Percentiles rank a stretch among this genome's conserved stretches.
Conservation (phyloP, 2,797 vertebrate species). For the Arnoldichthys spilopterus region DNA sequence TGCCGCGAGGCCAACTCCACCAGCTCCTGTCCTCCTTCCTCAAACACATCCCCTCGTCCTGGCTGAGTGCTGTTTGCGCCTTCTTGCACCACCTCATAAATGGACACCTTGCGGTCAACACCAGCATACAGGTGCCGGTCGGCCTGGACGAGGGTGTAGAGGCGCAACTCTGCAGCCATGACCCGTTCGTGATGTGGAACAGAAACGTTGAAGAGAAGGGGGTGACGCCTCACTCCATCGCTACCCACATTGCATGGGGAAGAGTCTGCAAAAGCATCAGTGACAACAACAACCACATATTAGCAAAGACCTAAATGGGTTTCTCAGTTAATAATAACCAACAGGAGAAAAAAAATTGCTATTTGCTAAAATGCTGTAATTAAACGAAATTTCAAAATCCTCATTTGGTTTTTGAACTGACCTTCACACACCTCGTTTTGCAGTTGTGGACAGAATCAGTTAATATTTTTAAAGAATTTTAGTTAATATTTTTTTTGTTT, state of each 20-base stretch:
- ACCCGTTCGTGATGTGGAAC: conserved; percentile 92
- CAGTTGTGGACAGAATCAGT: not conserved
- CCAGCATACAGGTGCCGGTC: conserved; percentile 87
- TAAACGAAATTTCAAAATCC: not conserved
- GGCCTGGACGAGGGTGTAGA: conserved; percentile 90
- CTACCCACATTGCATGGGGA: conserved; percentile 77
- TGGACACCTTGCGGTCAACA: conserved; percentile 89
- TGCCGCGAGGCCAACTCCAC: conserved; percentile 86
- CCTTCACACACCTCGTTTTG: not conserved
- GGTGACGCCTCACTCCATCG: conserved; percentile 84
- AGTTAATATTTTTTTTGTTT: not conserved
- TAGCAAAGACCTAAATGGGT: not conserved
- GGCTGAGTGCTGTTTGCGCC: conserved; percentile 57
- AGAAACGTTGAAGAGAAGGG: conserved; percentile 93
- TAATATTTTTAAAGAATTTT: not conserved
- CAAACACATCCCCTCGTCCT: conserved; percentile 46
- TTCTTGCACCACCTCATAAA: conserved; percentile 81
- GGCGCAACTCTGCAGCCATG: conserved; percentile 89
- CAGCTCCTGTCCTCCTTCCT: conserved; percentile 59
- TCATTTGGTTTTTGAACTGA: not conserved
- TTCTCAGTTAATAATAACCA: not conserved
- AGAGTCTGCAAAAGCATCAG: conserved; percentile 76
- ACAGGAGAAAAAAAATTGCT: not conserved
- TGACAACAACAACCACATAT: conserved; percentile 34
- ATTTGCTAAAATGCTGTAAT: too few species aligned